Conservation (phyloP, 2,113 vertebrate species). For the Zeus faber region DNA sequence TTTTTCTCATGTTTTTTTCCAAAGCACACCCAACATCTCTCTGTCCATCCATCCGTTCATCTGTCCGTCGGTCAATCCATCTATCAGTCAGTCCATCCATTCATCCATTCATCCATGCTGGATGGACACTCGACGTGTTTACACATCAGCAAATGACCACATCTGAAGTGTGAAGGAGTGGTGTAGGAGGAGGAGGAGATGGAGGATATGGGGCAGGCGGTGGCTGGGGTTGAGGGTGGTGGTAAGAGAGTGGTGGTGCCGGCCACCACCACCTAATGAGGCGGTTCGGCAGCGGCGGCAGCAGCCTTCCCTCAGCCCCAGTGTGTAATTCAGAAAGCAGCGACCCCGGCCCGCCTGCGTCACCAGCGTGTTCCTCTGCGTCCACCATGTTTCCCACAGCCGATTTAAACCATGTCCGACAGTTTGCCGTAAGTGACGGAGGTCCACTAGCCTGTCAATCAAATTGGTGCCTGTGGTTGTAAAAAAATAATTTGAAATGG, state of each 20-base stretch:
- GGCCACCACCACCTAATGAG: slow-evolving; percentile 67
- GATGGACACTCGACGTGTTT: slow-evolving; percentile 51
- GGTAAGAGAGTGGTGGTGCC: no score
- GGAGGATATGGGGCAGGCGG: background rate
- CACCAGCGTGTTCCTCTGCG: slow-evolving; percentile 63
- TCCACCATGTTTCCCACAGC: slow-evolving; percentile 58
- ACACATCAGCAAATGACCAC: slow-evolving; percentile 60
- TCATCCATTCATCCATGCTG: no score
- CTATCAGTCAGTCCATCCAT: no score
- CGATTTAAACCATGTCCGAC: slow-evolving; percentile 51
- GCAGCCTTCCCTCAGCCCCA: slow-evolving; percentile 45
- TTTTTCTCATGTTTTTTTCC: no score
- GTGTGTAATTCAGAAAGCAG: slow-evolving; percentile 68
- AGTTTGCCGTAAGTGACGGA: slow-evolving; percentile 26
- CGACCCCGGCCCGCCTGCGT: slow-evolving; percentile 54
- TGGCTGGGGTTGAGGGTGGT: slow-evolving; percentile 57
- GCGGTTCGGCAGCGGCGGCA: slow-evolving; percentile 54
- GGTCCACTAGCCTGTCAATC: slow-evolving; percentile 56
- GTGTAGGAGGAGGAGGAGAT: slow-evolving; percentile 40
- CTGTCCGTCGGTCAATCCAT: no score
- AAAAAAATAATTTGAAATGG: no score
- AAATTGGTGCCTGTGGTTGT: slow-evolving; percentile 34
- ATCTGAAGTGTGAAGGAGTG: slow-evolving; percentile 64
- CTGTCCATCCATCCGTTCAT: no score
- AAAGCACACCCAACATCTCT: no score